phyloP scores from a whole-genome alignment of 2,113 vertebrate species.

The Haliaeetus leucogaster region DNA sequence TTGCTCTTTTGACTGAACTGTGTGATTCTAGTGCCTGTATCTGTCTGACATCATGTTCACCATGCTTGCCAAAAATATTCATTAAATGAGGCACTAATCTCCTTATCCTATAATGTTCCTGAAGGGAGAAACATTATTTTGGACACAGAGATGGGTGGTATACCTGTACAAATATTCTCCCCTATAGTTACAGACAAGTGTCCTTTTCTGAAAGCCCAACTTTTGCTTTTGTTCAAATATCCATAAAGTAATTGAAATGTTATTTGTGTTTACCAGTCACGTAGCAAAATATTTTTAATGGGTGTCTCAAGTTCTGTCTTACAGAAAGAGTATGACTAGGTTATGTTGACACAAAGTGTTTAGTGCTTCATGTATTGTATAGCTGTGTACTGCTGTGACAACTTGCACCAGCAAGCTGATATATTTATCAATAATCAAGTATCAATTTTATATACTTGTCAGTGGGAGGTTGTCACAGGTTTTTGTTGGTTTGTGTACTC shows the following conservation, averaged over 20 bases:
- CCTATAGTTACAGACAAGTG: not conserved
- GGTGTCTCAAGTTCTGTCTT: not conserved
- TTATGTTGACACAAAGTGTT: not conserved
- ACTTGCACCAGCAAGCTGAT: not conserved
- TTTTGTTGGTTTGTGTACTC: not conserved
- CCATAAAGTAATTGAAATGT: not conserved
- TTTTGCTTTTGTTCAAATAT: not conserved
- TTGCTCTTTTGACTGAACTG: constrained; percentile 70
- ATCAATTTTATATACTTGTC: not conserved
- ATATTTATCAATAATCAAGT: not conserved
- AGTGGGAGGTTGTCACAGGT: not conserved
- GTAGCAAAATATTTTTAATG: not conserved
- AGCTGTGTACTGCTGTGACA: not conserved
- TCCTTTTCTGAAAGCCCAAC: not conserved
- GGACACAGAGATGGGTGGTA: not conserved
- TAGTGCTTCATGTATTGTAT: not conserved
- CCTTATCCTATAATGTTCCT: not conserved
- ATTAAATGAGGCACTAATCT: constrained; percentile 35
- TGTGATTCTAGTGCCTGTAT: constrained; percentile 65
- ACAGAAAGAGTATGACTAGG: not conserved
- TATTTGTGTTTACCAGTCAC: not conserved
- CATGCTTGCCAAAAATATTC: constrained; percentile 61
- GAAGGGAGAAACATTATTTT: not conserved
- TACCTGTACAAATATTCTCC: not conserved
- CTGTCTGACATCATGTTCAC: constrained; percentile 69